Base-by-base conservation (phyloP, 2,797 vertebrate genomes). In the Cirrhinus molitorella region DNA sequence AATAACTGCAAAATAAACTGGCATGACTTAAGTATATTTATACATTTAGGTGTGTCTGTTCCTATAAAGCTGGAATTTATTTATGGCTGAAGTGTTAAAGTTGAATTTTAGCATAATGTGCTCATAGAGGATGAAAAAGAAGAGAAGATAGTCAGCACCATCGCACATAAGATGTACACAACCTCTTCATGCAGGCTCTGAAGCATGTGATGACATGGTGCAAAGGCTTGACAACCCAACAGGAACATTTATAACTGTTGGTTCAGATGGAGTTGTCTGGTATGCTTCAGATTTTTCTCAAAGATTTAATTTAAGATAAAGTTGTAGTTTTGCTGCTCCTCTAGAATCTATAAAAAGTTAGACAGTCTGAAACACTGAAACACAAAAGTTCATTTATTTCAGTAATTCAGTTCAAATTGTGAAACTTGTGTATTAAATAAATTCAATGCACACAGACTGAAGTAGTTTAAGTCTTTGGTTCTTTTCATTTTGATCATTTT, bases 231-330 rank as follows among this genome's bases (percentile, higher is more conserved):
- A 85, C 72, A 75, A 86, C 85, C 11, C 21, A 72, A 81, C 63
- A 74, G 55, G 13, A 70, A 80, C 61, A 57, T 70, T 68, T 31
- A 17, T 47, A 70, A 53, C 77, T 81, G 79, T 86, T 59, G 21
- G 61, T 77, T 85, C 37, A 75, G 75, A 86, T 75, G 84, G 83
- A 89, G 90, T 67, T 83, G 84, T 84, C 86, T 90, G 87, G 81
- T 19, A 79, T 4, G 47, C 81, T 89, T 83, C 88, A 28, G 57
- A 88, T 90, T 25, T 55, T 89, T 91, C 91, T 85, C 49, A 85
- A 88, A 85, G 85, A 86, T 88, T 89, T 28, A 37, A 51, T 87
- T 91, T 84, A 85, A 89, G 87, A 88, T 68, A 80, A 45, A 16
- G 83, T 45, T 81, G 87, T 72, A 88, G 80, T 86, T n/a, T 65